phyloP scores from a whole-genome alignment of 2,888 invertebrate species.

The Drosophila fulvimacula region DNA sequence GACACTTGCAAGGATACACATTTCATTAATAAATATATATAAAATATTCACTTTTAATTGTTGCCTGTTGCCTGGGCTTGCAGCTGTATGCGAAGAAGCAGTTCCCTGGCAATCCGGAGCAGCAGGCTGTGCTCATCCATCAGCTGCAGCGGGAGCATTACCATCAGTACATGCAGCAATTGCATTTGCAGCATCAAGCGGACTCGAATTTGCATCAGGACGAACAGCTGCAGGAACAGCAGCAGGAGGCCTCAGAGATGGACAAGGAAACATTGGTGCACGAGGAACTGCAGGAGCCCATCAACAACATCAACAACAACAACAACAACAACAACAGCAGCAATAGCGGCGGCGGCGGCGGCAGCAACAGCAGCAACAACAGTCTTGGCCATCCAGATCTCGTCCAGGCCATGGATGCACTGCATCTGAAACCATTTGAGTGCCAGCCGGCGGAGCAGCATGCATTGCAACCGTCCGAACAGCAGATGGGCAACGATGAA shows the following conservation, averaged over 20 bases:
- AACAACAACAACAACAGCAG: conserved; percentile 24
- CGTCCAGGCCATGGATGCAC: conserved; percentile 43
- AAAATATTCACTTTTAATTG: background rate
- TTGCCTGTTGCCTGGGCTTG: background rate
- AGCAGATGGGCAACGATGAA: conserved; percentile 52
- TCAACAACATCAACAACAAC: background rate
- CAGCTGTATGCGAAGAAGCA: conserved; percentile 96
- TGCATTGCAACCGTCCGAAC: conserved; percentile 41
- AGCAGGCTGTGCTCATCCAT: conserved; percentile 96
- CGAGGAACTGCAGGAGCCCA: conserved; percentile 12
- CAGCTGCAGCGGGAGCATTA: conserved; percentile 99
- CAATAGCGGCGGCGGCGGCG: background rate
- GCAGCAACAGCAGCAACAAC: conserved; percentile 25
- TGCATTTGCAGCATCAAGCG: conserved; percentile 86
- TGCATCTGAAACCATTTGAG: conserved; percentile 66
- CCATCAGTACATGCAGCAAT: conserved; percentile 98
- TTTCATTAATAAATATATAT: background rate
- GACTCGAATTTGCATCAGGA: conserved; percentile 43
- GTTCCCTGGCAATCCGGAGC: conserved; percentile 92
- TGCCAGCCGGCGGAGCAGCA: conserved; percentile 52
- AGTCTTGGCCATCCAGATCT: conserved; percentile 31
- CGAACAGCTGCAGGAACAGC: conserved; percentile 38
- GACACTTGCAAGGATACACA: conserved; percentile 12
- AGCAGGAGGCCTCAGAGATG: conserved; percentile 21
- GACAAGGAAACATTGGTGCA: conserved; percentile 16